These are phyloP conservation scores for Agriopis aurantiaria DNA, from an alignment of 2,888 invertebrate genomes.

Conservation along the genomic window DNA sequence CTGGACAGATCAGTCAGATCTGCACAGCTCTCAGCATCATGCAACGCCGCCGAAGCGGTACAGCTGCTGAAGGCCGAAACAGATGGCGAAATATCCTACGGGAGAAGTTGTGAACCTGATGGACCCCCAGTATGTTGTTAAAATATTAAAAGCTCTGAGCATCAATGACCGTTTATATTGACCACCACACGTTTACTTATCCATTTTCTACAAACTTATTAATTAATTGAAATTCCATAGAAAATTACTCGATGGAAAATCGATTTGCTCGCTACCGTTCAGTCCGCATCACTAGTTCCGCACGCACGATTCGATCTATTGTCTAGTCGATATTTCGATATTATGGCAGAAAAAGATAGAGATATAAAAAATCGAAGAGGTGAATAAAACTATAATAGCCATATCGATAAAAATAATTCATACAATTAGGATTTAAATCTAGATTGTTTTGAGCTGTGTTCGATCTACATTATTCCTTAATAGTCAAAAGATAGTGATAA, in stretches of 20 bases:
- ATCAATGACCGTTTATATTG: too few species aligned
- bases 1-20: too few species aligned
- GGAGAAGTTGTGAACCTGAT: too few species aligned
- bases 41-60: too few species aligned
- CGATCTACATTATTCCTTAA: too few species aligned
- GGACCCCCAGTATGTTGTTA: too few species aligned
- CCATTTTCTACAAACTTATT: not conserved
- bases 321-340: constrained; percentile 37
- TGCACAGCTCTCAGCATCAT: too few species aligned
- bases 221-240: not conserved
- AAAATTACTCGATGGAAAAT: constrained; percentile 44
- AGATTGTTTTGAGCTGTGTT: not conserved
- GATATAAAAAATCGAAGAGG: not conserved
- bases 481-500: not conserved
- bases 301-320: constrained; percentile 50
- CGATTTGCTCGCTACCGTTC: constrained; percentile 62
- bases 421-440: too few species aligned
- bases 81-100: too few species aligned
- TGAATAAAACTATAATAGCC: not conserved
- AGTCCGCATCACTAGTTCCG: constrained; percentile 58
- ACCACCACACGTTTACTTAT: not conserved
- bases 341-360: not conserved
- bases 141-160: too few species aligned
- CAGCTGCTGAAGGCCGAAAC: too few species aligned
- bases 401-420: too few species aligned